Conservation (phyloP, 2,888 invertebrate genomes). For the Muschampia plurimacula region DNA sequence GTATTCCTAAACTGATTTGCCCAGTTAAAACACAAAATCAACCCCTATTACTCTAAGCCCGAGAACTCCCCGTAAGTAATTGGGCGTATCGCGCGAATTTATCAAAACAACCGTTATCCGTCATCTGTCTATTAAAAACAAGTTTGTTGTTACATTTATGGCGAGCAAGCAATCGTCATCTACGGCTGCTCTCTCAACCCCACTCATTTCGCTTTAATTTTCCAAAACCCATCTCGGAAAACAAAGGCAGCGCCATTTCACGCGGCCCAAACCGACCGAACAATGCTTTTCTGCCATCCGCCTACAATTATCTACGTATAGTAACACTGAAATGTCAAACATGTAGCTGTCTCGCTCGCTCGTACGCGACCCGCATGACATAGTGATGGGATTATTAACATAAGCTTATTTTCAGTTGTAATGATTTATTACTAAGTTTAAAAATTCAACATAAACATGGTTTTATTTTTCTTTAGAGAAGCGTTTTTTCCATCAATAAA, state of each 20-base stretch:
- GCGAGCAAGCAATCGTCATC: slow-evolving; percentile 79
- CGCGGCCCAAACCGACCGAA: slow-evolving; percentile 81
- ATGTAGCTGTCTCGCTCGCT: slow-evolving; percentile 61
- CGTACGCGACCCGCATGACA: slow-evolving; percentile 43
- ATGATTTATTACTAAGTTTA: background rate
- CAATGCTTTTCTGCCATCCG: slow-evolving; percentile 73
- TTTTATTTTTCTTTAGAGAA: too few species aligned
- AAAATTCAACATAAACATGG: too few species aligned
- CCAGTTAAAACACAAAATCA: slow-evolving; percentile 5
- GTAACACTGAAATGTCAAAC: slow-evolving; percentile 67
- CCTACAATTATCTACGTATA: slow-evolving; percentile 66
- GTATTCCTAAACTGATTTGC: background rate
- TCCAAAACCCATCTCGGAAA: slow-evolving; percentile 79
- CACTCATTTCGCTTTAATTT: slow-evolving; percentile 77
- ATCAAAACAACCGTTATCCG: slow-evolving; percentile 22
- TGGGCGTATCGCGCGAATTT: slow-evolving; percentile 41
- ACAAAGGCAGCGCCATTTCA: slow-evolving; percentile 80
- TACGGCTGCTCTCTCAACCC: slow-evolving; percentile 66
- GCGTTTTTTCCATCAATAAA: too few species aligned
- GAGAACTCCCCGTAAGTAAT: slow-evolving; percentile 28
- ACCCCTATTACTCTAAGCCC: background rate
- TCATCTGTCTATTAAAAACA: slow-evolving; percentile 32
- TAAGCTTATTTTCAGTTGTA: background rate
- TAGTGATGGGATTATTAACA: slow-evolving; percentile 24
- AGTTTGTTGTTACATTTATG: slow-evolving; percentile 53